Conservation (phyloP, 1,140 invertebrate species). For the Adoxophyes honmai region DNA sequence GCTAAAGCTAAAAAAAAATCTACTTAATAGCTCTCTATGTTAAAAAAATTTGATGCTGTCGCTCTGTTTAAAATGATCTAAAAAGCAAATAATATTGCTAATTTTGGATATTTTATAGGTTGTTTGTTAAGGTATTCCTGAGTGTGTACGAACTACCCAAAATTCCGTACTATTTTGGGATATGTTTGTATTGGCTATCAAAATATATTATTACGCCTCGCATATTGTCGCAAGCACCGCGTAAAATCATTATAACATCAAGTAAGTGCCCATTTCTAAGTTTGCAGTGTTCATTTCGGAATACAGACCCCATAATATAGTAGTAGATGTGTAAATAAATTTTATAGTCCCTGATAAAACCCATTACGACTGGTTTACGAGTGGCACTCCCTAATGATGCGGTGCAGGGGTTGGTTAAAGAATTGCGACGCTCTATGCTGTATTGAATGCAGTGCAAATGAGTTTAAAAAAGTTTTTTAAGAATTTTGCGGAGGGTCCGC, state of each 20-base stretch:
- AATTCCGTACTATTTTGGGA: too few relatives aligned
- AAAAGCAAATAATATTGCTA: too few relatives aligned
- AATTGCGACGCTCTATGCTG: not conserved
- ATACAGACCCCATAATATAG: slow-evolving; percentile 51
- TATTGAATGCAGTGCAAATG: slow-evolving; percentile 12
- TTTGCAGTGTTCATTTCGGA: slow-evolving; percentile 36
- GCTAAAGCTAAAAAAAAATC: too few relatives aligned
- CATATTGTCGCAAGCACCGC: too few relatives aligned
- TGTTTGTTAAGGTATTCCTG: too few relatives aligned
- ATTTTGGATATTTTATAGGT: too few relatives aligned
- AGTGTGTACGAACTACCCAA: too few relatives aligned
- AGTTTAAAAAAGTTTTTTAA: slow-evolving; percentile 8
- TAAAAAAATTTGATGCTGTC: too few relatives aligned
- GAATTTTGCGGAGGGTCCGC: not conserved
- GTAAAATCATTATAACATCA: not conserved
- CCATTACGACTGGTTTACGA: slow-evolving; percentile 66
- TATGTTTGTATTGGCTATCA: too few relatives aligned
- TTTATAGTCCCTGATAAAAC: slow-evolving; percentile 71
- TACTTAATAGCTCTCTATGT: too few relatives aligned
- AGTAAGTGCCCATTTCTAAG: slow-evolving; percentile 14
- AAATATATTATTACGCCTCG: too few relatives aligned
- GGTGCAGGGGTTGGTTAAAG: slow-evolving; percentile 35
- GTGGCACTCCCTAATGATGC: slow-evolving; percentile 63
- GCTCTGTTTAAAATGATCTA: too few relatives aligned
- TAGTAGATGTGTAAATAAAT: slow-evolving; percentile 67